Evolutionary conservation across 64 coral and sea anemone genomes (phyloP).

Genomic region (Montipora sp.): DNA sequence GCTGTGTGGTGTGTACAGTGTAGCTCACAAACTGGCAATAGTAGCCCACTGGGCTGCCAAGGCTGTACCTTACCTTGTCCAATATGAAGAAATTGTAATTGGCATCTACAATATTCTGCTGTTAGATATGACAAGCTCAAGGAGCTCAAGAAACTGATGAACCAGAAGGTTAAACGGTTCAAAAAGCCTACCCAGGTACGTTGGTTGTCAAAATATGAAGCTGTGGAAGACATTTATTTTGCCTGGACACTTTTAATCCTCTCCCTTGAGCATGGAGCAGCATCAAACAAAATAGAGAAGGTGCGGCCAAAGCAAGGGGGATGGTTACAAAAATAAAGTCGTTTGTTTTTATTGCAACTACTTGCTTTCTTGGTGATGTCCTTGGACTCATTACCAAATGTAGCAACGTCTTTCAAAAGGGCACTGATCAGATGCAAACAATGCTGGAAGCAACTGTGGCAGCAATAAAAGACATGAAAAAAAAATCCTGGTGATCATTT

Average conservation of each 20-base stretch:
- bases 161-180: constrained; percentile 37
- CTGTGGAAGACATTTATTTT: constrained; percentile 31
- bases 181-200: constrained; percentile 39
- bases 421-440: constrained; percentile 41
- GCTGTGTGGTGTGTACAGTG: neutral
- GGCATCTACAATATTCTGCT: no score
- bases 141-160: constrained; percentile 34
- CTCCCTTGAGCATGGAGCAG: constrained; percentile 37
- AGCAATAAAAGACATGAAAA: constrained; percentile 36
- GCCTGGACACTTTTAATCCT: constrained; percentile 24
- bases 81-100: neutral
- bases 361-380: constrained; percentile 12
- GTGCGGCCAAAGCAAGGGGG: constrained; percentile 1
- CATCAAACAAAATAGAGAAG: neutral
- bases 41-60: neutral
- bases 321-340: constrained; percentile 14
- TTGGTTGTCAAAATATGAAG: constrained; percentile 35
- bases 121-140: no score
- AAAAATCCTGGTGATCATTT: constrained; percentile 11
- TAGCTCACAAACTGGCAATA: constrained; percentile 49
- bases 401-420: constrained; percentile 48
- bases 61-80: neutral
- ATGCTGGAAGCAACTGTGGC: constrained; percentile 40
- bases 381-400: constrained; percentile 20
- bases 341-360: constrained; percentile 48